Evolutionary conservation across 1,140 invertebrate genomes (phyloP).

Genomic region (Diploscapter pachys): DNA sequence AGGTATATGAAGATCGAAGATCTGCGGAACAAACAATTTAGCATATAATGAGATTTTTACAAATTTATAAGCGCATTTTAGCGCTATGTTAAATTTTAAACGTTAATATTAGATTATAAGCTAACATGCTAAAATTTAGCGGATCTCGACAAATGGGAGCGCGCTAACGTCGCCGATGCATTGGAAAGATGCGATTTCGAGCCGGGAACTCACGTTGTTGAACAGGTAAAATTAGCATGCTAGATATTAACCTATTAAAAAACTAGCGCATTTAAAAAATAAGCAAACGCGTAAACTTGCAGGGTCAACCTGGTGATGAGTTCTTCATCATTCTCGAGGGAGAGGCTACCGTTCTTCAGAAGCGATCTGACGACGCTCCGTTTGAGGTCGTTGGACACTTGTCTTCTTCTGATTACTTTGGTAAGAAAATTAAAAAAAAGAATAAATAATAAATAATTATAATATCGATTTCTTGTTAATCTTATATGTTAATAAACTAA

Average conservation of each 20-base stretch:
- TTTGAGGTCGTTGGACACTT: slow-evolving; percentile 86
- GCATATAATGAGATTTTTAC: too few relatives aligned
- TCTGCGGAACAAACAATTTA: too few relatives aligned
- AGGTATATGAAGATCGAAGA: too few relatives aligned
- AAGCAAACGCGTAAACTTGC: slow-evolving; percentile 14
- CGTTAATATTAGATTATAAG: too few relatives aligned
- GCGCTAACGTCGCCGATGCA: slow-evolving; percentile 93
- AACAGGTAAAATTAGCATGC: slow-evolving; percentile 75
- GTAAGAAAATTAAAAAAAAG: slow-evolving; percentile 59
- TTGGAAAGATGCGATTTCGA: slow-evolving; percentile 85
- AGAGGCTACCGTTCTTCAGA: slow-evolving; percentile 86
- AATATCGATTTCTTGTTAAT: background rate
- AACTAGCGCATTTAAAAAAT: background rate
- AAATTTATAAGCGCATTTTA: too few relatives aligned
- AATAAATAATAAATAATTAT: background rate
- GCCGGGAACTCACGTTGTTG: slow-evolving; percentile 89
- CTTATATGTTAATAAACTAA: background rate
- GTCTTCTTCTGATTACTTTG: slow-evolving; percentile 95
- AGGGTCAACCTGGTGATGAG: slow-evolving; percentile 80
- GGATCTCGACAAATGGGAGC: slow-evolving; percentile 97
- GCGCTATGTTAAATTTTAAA: too few relatives aligned
- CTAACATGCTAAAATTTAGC: slow-evolving; percentile 66
- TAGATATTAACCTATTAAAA: too few relatives aligned
- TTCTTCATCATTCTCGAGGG: slow-evolving; percentile 99
- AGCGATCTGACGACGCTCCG: slow-evolving; percentile 78